Percentiles rank a stretch among this genome's conserved stretches.
These are phyloP conservation scores for Chymomyza procnemis DNA, from an alignment of 2,888 invertebrate genomes.

Conservation along the genomic window DNA sequence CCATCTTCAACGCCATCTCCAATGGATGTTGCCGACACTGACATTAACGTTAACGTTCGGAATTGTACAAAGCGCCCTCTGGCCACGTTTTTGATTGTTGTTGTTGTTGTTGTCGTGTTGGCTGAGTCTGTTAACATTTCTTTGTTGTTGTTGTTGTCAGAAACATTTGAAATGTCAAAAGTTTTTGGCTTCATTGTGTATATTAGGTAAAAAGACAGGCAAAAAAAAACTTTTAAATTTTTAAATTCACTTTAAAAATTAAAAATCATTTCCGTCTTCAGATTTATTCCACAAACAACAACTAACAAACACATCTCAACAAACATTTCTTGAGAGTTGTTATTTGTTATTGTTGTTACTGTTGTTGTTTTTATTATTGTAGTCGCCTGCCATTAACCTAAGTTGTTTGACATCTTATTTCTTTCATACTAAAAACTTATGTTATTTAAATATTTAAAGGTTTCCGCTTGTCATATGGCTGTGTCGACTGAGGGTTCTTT, in stretches of 20 bases:
- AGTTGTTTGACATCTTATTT: not conserved
- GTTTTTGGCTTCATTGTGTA: constrained; percentile 40
- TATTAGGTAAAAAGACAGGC: constrained; percentile 18
- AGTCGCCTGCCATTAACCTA: not conserved
- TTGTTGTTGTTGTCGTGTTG: constrained; percentile 7
- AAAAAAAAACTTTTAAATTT: constrained; percentile 55
- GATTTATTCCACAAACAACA: not conserved
- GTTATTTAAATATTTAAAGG: constrained; percentile 60
- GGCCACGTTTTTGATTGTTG: constrained; percentile 55
- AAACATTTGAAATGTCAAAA: constrained; percentile 72
- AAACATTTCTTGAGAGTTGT: not conserved
- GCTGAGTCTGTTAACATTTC: constrained; percentile 47
- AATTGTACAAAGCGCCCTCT: constrained; percentile 46
- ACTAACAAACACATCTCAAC: not conserved
- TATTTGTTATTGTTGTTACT: too few relatives aligned
- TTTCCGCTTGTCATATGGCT: constrained; percentile 36
- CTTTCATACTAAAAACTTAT: constrained; percentile 15
- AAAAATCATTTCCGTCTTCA: constrained; percentile 29
- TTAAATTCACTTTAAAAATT: constrained; percentile 69
- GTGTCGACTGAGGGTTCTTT: constrained; percentile 13
- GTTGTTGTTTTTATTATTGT: too few relatives aligned
- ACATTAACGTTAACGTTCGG: constrained; percentile 45
- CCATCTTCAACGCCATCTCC: not conserved
- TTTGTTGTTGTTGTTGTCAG: constrained; percentile 54
- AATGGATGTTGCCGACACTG: not conserved